These are phyloP conservation scores for Willowsia nigromaculata DNA, from an alignment of 2,888 invertebrate genomes.

Conservation along the genomic window DNA sequence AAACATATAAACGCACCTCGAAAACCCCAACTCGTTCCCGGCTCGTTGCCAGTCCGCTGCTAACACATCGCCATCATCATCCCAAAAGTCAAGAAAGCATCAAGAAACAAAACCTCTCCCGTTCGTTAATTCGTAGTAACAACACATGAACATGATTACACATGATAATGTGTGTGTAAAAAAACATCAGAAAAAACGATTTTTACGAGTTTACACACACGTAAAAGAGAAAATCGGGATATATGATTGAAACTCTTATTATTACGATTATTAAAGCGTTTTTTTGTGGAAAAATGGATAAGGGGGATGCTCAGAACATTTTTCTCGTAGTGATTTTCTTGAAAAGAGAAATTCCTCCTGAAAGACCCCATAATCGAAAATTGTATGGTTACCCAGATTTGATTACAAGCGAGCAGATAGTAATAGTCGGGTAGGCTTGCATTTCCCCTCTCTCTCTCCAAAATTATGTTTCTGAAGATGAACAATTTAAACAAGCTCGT, in stretches of 20 bases:
- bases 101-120: neutral
- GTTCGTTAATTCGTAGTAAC: conserved; percentile 33
- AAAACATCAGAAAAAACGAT: neutral
- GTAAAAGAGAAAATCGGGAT: neutral
- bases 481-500: no score
- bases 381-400: conserved; percentile 22
- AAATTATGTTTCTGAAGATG: neutral
- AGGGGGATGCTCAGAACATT: neutral
- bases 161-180: neutral
- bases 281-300: neutral
- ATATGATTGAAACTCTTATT: neutral
- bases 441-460: no score
- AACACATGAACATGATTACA: conserved; percentile 29
- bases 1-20: neutral
- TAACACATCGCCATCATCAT: neutral
- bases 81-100: neutral
- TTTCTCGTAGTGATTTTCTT: neutral
- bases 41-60: conserved; percentile 25
- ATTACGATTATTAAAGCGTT: conserved; percentile 11
- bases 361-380: neutral
- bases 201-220: neutral
- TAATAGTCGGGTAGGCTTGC: neutral
- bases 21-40: neutral
- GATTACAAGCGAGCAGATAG: neutral
- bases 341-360: neutral